Percentiles rank a stretch among this genome's conserved stretches.
Evolutionary conservation across 2,888 invertebrate genomes (phyloP).

Genomic region (Mechanitis mazaeus): DNA sequence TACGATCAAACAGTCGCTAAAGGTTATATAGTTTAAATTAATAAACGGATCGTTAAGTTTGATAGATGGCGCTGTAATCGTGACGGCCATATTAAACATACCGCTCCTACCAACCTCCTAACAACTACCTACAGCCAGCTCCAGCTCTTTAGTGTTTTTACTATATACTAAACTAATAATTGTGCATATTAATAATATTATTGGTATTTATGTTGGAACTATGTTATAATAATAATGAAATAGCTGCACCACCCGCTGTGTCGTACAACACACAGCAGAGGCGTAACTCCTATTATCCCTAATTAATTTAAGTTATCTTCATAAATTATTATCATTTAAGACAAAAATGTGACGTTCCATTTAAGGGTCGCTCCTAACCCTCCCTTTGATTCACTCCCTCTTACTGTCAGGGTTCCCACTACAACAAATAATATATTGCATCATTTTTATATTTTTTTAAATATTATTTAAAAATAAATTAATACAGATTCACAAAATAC

Average conservation of each 20-base stretch:
- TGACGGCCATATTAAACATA: slow-evolving; percentile 30
- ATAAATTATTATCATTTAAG: slow-evolving; percentile 1
- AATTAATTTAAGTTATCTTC: background rate
- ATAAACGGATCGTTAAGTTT: slow-evolving; percentile 45
- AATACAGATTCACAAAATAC: no score
- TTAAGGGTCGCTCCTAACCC: slow-evolving; percentile 47
- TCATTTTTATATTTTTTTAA: slow-evolving; percentile 8
- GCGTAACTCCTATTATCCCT: no score
- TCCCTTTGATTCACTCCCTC: slow-evolving; percentile 51
- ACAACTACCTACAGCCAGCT: background rate
- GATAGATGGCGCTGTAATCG: slow-evolving; percentile 47
- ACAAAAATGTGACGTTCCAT: slow-evolving; percentile 48
- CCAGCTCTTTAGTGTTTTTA: no score
- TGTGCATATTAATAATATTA: no score
- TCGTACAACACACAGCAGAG: no score
- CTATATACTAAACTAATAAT: no score
- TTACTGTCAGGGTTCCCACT: slow-evolving; percentile 39
- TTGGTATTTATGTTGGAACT: no score
- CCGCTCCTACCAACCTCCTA: background rate
- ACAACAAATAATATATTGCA: background rate
- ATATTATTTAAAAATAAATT: no score
- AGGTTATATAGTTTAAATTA: slow-evolving; percentile 31
- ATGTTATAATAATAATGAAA: no score
- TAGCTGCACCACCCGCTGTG: no score
- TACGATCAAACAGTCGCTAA: no score